Evolutionary conservation across 1,140 invertebrate species (phyloP).

Genomic region (Heliothis virescens): DNA sequence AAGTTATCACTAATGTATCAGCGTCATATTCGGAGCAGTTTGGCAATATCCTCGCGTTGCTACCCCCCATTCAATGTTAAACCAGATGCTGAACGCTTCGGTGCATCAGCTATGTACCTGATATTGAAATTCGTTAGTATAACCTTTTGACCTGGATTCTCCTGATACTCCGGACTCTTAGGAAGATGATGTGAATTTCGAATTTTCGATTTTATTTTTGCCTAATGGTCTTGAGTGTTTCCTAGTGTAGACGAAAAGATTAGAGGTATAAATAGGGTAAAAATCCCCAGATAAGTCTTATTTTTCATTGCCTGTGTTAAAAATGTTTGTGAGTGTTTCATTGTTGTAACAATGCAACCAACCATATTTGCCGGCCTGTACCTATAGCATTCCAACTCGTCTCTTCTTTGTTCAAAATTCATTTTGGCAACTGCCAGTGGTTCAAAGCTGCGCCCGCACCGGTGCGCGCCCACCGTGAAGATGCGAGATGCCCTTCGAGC

Average conservation of each 20-base stretch:
- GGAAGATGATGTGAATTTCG: not conserved
- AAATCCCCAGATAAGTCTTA: no score
- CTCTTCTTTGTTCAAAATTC: not conserved
- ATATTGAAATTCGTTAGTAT: conserved; percentile 19
- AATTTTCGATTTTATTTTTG: not conserved
- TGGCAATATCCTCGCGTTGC: conserved; percentile 52
- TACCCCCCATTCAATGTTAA: conserved; percentile 60
- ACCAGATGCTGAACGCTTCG: conserved; percentile 48
- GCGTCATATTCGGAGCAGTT: conserved; percentile 42
- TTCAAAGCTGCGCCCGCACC: conserved; percentile 7
- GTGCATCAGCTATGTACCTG: conserved; percentile 2
- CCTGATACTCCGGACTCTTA: not conserved
- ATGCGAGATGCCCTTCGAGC: conserved; percentile 43
- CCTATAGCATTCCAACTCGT: not conserved
- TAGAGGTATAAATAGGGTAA: no score
- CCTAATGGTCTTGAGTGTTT: not conserved
- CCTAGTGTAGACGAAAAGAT: no score
- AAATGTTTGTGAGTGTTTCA: no score
- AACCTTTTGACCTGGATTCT: conserved; percentile 22
- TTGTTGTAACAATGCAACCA: not conserved
- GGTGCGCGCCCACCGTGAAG: conserved; percentile 44
- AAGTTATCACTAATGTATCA: conserved; percentile 35
- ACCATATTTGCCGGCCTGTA: not conserved
- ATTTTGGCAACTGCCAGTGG: conserved; percentile 25
- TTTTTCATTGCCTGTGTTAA: no score